Percentiles rank a stretch among this genome's conserved stretches.
Conservation (phyloP, 2,797 vertebrate genomes). For the Meda fulgida region DNA sequence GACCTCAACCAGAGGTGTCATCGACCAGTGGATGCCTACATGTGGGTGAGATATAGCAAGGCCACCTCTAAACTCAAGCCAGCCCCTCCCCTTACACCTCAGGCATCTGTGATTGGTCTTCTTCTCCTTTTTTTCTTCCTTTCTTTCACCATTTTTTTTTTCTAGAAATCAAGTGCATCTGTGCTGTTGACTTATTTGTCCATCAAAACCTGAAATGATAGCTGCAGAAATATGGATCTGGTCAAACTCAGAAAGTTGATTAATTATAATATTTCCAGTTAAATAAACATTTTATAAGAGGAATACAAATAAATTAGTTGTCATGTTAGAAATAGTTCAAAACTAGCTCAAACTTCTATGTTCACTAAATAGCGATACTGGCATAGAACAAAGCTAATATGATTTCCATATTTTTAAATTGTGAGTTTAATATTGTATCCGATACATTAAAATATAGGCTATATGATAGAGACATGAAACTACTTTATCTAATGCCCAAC, state of each 20-base stretch:
- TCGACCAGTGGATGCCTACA: conserved; percentile 63
- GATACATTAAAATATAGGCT: background rate
- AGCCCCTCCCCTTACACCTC: conserved; percentile 69
- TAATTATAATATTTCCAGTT: background rate
- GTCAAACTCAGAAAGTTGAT: background rate
- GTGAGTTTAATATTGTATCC: background rate
- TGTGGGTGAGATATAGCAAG: conserved; percentile 68
- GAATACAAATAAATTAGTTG: background rate
- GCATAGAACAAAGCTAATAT: background rate
- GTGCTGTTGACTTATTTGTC: background rate
- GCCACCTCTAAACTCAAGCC: conserved; percentile 69
- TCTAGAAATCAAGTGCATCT: conserved; percentile 14
- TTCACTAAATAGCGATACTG: background rate
- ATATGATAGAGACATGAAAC: background rate
- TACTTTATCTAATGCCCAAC: background rate
- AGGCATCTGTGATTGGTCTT: conserved; percentile 55
- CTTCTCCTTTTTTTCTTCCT: background rate
- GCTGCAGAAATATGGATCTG: background rate
- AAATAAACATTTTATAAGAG: background rate
- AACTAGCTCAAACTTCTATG: background rate
- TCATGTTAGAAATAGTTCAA: background rate
- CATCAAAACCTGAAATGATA: background rate
- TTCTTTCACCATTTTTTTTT: background rate
- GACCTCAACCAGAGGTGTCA: conserved; percentile 68
- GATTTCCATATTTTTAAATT: background rate